phyloP scores from a whole-genome alignment of 2,113 vertebrate genomes.

The Chamaea fasciata region DNA sequence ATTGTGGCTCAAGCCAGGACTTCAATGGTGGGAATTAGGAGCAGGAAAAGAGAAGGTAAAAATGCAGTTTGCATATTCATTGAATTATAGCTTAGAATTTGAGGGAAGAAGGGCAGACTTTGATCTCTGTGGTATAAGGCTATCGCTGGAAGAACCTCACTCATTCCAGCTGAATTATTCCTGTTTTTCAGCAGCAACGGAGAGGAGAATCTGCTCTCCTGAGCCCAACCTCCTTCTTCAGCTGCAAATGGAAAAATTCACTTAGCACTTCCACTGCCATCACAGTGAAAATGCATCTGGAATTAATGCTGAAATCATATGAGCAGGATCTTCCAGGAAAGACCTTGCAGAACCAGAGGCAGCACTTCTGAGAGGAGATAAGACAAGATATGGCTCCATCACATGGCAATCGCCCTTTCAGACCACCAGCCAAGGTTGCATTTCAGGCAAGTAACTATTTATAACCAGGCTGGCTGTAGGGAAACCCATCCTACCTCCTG shows the following conservation, averaged over 20 bases:
- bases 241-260: neutral
- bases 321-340: neutral
- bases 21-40: neutral
- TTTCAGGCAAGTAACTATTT: neutral
- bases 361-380: constrained; percentile 3
- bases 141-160: neutral
- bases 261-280: neutral
- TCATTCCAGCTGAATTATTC: neutral
- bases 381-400: neutral
- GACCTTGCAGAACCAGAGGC: neutral
- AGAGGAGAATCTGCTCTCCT: neutral
- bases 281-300: neutral
- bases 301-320: neutral
- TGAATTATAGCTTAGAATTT: neutral
- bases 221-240: neutral
- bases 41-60: neutral
- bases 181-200: neutral
- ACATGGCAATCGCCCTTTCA: neutral
- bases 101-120: constrained; percentile 4
- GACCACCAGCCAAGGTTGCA: neutral
- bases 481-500: neutral
- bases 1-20: neutral
- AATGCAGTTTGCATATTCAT: neutral
- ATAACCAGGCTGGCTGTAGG: neutral
- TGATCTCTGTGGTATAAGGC: neutral